Evolutionary conservation across 2,888 invertebrate genomes (phyloP), one percentile per base, ranked within the genome.

Genomic region (Sminthurinus aureus): DNA sequence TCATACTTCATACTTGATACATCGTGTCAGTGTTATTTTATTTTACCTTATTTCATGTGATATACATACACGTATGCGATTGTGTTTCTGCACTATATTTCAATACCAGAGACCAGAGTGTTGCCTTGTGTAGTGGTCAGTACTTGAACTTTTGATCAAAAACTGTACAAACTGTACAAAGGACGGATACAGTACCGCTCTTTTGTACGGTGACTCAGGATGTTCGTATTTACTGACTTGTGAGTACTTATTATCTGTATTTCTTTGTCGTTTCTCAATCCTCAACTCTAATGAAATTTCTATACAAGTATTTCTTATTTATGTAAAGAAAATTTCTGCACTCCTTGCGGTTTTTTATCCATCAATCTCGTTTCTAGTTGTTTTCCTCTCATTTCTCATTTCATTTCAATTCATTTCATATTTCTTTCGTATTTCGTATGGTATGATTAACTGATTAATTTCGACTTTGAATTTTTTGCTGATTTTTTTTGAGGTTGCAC

Each of bases 91-190:
- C 38, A 38, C 38, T 38, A 38, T 38, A 38, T 38, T 38, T 38
- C 38, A 38, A 38, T 38, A 38, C 6, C 38, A 38, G 38, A 4
- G 38, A 4, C 38, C 6, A 38, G 38, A 4, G 38, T 38, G 38
- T 38, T 38, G 38, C 6, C 38, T 15, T 58, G 0, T 24, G 24
- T 71, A 26, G 82, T 66, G 76, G 75, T 75, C 64, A 76, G 26
- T 66, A n/a, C 74, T n/a, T 83, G 80, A 76, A 83, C 79, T 79
- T 82, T 82, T 67, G 71, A 80, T 80, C 79, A 78, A 79, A 81
- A 83, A 85, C 85, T 84, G 85, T 85, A 85, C 80, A 84, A 82
- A 79, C 85, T 84, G 85, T 85, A 85, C 80, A 84, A 82, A 79
- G 64, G 85, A 82, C 85, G 84, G 85, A 85, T 81, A 82, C 73